Evolutionary conservation across 2,113 vertebrate species (phyloP), one percentile per base, ranked within the genome.

Genomic region (Myotis lucifugus): DNA sequence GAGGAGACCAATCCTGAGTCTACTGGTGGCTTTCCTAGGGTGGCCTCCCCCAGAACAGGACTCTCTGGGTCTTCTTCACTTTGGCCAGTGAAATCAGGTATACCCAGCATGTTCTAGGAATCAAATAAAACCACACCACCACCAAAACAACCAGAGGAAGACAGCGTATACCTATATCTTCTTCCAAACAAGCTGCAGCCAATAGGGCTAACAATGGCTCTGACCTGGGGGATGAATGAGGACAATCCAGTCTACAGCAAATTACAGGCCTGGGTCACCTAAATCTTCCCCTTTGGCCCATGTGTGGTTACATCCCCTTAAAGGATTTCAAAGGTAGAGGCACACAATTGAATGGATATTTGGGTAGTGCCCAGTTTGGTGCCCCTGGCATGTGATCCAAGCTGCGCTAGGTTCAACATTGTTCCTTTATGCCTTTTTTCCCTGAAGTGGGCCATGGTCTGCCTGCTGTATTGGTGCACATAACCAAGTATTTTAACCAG

Each of bases 91-190:
- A 48, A 25, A 37, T 52, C 19, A 25, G 46, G 18, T 61, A 74
- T 34, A 95, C 25, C 29, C 34, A 50, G 37, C 29, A 37, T 54
- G 37, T 76, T 89, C 37, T 34, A 74, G 42, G 74, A 82, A 93
- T 73, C 52, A 56, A 88, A 89, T 69, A 25, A 88, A 90, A 64
- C 59, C 18, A 89, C 86, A 73, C 56, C 4, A 82, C 29, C 52
- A 82, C 34, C 66, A 85, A 79, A 93, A 82, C 19, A 94, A 90
- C 81, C 72, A 92, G 90, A 90, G 86, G 15, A 56, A 95, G 52
- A 78, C 27, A 52, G 5, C 90, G 12, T 29, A 42, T 27, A 94
- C 9, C 15, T 72, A 4, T 54, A 93, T 67, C 34, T 59, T 88
- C 79, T 93, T 23, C 76, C 56, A 93, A 89, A 92, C 6, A 78